A percentile compares a stretch with the other conserved stretches of the same genome.
Conservation (phyloP, 2,888 invertebrate genomes). For the Troglohyphantes excavatus region DNA sequence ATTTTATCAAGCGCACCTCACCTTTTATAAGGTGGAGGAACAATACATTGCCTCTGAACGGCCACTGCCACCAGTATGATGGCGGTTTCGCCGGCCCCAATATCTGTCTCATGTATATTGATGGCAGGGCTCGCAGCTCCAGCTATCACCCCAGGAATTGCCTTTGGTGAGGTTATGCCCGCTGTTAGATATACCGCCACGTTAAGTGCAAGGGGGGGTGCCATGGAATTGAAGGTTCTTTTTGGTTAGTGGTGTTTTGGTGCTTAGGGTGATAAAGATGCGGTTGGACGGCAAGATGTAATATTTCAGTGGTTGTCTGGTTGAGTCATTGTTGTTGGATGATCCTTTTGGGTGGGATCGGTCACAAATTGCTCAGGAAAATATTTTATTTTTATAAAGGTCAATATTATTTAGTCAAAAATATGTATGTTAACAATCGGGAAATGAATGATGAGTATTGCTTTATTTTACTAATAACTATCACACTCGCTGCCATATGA, state of each 20-base stretch:
- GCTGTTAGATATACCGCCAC: constrained; percentile 1
- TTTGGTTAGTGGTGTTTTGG: constrained; percentile 15
- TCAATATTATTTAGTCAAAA: too few relatives aligned
- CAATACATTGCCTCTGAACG: constrained; percentile 24
- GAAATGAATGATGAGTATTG: too few relatives aligned
- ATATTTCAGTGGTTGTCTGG: constrained; percentile 8
- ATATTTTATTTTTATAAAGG: too few relatives aligned
- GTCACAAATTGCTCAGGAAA: not conserved
- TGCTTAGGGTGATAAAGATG: constrained; percentile 39
- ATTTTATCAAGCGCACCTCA: constrained; percentile 22
- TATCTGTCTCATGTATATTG: constrained; percentile 70
- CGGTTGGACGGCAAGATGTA: not conserved
- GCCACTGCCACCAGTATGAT: constrained; percentile 24
- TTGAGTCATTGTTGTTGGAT: not conserved
- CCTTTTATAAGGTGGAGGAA: constrained; percentile 23
- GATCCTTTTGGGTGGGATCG: not conserved
- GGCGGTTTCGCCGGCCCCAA: constrained; percentile 58
- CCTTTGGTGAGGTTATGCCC: constrained; percentile 16
- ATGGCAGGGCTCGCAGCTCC: constrained; percentile 41
- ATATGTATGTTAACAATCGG: too few relatives aligned
- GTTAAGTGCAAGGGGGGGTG: not conserved
- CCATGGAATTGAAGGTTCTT: constrained; percentile 20
- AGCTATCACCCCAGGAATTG: constrained; percentile 42
- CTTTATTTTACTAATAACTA: too few relatives aligned
- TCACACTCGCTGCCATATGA: too few relatives aligned